phyloP scores from a whole-genome alignment of 2,888 invertebrate genomes.

The Zeuzera pyrina region DNA sequence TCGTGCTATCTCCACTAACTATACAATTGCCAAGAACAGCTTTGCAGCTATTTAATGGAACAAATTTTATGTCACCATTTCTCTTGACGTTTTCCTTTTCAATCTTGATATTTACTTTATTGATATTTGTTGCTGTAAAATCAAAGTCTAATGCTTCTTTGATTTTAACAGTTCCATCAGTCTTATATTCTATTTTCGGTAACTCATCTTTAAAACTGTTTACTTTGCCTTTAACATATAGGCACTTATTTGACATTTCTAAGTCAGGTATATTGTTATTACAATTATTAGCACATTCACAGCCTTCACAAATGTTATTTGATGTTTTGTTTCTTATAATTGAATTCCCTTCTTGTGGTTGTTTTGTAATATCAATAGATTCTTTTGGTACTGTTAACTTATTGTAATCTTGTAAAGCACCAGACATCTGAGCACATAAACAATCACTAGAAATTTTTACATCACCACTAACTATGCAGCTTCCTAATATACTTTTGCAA shows the following conservation, averaged over 20 bases:
- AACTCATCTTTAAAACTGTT: constrained; percentile 4
- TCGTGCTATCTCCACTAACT: constrained; percentile 47
- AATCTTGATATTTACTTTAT: constrained; percentile 4
- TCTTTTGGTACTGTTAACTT: constrained; percentile 10
- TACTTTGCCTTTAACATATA: not conserved
- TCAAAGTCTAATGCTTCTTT: constrained; percentile 42
- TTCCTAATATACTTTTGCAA: constrained; percentile 35
- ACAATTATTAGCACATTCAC: constrained; percentile 26
- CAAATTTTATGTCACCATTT: constrained; percentile 18
- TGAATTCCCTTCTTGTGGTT: not conserved
- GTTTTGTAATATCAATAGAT: not conserved
- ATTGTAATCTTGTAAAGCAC: constrained; percentile 19
- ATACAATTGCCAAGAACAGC: constrained; percentile 56
- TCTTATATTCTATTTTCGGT: constrained; percentile 36
- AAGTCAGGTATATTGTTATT: constrained; percentile 10
- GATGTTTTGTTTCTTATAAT: not conserved
- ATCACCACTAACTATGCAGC: constrained; percentile 31
- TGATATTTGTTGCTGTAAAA: constrained; percentile 16
- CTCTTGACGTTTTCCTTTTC: constrained; percentile 9
- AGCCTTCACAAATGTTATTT: constrained; percentile 23
- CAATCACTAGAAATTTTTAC: constrained; percentile 24
- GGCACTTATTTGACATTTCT: constrained; percentile 4
- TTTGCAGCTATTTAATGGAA: constrained; percentile 51
- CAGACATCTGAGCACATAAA: constrained; percentile 37
- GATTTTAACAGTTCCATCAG: constrained; percentile 47